Percentiles rank a stretch among this genome's conserved stretches.
Evolutionary conservation across 2,888 invertebrate species (phyloP).

Genomic region (Xestia ashworthii): DNA sequence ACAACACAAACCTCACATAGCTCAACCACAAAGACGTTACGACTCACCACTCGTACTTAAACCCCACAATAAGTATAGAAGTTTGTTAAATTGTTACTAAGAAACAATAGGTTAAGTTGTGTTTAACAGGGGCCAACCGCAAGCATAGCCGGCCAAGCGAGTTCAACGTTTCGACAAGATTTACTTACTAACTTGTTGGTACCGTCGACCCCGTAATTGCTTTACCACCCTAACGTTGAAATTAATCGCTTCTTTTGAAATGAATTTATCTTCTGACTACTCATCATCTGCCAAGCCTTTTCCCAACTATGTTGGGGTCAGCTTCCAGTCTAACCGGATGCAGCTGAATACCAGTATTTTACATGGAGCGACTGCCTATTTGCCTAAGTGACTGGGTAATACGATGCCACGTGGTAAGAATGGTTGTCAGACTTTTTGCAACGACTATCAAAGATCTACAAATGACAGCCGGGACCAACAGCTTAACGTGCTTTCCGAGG

Average conservation of each 20-base stretch:
- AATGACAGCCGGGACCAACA: no score
- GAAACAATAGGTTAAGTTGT: conserved; percentile 75
- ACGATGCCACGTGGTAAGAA: no score
- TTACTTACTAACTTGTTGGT: conserved; percentile 68
- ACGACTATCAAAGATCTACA: no score
- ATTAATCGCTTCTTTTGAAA: neutral
- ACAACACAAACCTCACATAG: conserved; percentile 16
- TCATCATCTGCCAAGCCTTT: no score
- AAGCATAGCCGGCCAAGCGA: conserved; percentile 65
- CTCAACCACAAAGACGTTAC: conserved; percentile 48
- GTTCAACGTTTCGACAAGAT: conserved; percentile 70
- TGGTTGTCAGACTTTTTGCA: no score
- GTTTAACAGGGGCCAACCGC: conserved; percentile 74
- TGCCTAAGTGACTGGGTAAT: no score
- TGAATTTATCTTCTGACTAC: neutral
- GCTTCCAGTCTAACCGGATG: no score
- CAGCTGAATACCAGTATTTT: no score
- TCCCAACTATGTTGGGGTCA: no score
- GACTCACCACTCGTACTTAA: conserved; percentile 44
- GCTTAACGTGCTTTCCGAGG: no score
- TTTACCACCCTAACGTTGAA: neutral
- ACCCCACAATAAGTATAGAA: conserved; percentile 64
- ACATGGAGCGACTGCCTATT: no score
- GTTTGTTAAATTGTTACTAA: conserved; percentile 65
- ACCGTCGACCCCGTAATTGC: neutral